Conservation (phyloP, 2,797 vertebrate genomes). For the Distichodus sexfasciatus region DNA sequence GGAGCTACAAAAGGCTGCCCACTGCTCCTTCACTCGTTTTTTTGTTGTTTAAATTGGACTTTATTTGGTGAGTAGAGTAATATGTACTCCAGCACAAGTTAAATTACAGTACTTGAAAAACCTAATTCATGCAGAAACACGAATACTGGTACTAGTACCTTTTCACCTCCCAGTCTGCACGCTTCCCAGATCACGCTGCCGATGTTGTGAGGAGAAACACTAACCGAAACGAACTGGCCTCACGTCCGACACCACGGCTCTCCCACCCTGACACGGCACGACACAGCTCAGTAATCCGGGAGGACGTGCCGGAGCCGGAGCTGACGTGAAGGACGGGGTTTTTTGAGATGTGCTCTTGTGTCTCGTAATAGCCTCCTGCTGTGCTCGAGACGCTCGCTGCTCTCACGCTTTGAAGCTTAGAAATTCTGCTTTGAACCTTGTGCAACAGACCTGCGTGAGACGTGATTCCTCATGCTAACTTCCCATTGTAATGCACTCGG, state of each 20-base stretch:
- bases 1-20: too few species aligned
- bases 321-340: not conserved
- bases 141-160: too few species aligned
- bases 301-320: not conserved
- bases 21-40: too few species aligned
- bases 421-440: conserved; percentile 28
- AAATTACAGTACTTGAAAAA: too few species aligned
- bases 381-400: not conserved
- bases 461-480: conserved; percentile 1
- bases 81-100: too few species aligned
- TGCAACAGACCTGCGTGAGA: conserved; percentile 1
- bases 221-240: not conserved
- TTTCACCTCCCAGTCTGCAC: not conserved
- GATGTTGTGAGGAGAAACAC: not conserved
- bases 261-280: not conserved
- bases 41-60: too few species aligned
- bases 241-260: not conserved
- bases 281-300: conserved; percentile 2
- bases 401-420: conserved; percentile 24
- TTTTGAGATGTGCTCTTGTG: conserved; percentile 1
- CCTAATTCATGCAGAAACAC: too few species aligned
- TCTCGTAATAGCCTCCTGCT: conserved; percentile 7
- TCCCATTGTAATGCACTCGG: conserved; percentile 3
- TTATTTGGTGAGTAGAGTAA: too few species aligned
- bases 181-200: not conserved